Base-by-base conservation (phyloP, 2,797 vertebrate genomes). In the Galagoides demidoff region DNA sequence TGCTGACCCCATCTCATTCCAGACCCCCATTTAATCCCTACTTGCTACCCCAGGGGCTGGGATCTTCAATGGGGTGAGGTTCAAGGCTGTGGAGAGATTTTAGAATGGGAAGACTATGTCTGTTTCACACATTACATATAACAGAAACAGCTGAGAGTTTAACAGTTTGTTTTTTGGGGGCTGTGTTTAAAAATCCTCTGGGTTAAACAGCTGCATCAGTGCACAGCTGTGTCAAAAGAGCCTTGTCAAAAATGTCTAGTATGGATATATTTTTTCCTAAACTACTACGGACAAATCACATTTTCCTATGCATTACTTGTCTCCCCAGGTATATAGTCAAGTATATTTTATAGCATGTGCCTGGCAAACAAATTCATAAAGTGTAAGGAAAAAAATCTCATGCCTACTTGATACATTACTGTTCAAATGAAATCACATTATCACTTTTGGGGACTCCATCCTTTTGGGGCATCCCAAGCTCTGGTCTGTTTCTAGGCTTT, bases 71-170 rank as follows among this genome's bases (percentile, higher is more conserved):
- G 39, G 19, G 39, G 83, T 52, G 74, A 82, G 64, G 70, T 73
- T 90, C 84, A 85, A 90, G 89, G 43, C 63, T 96, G 71, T 73
- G 37, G 45, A 39, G 83, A 86, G 82, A 73, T 76, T 97, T 89
- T 74, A 89, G 49, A 89, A 96, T 52, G 49, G 88, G 49, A 93
- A 94, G 55, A 77, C 17, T 66, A 82, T 84, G 86, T 94, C 96
- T 94, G 95, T 94, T 97, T 97, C 91, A 78, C 97, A 96, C 96
- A 96, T 95, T 96, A 96, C 91, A 94, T 89, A 87, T 96, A 95
- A 93, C 39, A 87, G 94, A 89, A 95, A 91, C 84, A 96, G 94
- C 94, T 97, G 85, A 95, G 95, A 71, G 59, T 89, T 92, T 91
- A 96, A 85, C 52, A 64, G 78, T 89, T 96, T 96, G 85, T 90